These are phyloP conservation scores for Villa cingulata DNA, from an alignment of 2,888 invertebrate species.

Conservation along the genomic window DNA sequence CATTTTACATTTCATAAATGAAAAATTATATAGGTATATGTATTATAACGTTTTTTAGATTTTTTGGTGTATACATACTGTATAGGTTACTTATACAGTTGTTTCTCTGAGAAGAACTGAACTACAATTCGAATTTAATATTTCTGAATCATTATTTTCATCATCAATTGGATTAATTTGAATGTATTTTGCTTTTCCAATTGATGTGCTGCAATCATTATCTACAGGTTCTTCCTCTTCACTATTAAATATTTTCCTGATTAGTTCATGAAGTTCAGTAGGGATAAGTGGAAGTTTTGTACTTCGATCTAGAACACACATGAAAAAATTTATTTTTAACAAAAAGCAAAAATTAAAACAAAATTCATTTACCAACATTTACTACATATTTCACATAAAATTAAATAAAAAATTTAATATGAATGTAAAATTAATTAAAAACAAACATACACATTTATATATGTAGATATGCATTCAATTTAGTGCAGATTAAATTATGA, in stretches of 20 bases:
- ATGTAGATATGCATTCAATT: too few relatives aligned
- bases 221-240: conserved; percentile 15
- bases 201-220: neutral
- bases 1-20: too few relatives aligned
- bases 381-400: too few relatives aligned
- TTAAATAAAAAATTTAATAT: too few relatives aligned
- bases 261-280: conserved; percentile 20
- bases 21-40: too few relatives aligned
- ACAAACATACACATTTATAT: too few relatives aligned
- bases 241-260: conserved; percentile 22
- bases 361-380: too few relatives aligned
- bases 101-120: conserved; percentile 3
- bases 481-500: too few relatives aligned
- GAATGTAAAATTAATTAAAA: too few relatives aligned
- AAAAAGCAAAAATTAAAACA: neutral
- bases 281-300: conserved; percentile 16
- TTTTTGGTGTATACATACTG: too few relatives aligned
- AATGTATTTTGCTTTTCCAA: conserved; percentile 19
- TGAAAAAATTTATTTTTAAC: neutral
- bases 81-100: neutral
- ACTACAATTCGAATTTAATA: neutral
- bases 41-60: too few relatives aligned
- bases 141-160: neutral
- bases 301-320: conserved; percentile 10
- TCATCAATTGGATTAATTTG: conserved; percentile 17